Evolutionary conservation across 2,797 vertebrate species (phyloP).

Genomic region (Harpagifer antarcticus): DNA sequence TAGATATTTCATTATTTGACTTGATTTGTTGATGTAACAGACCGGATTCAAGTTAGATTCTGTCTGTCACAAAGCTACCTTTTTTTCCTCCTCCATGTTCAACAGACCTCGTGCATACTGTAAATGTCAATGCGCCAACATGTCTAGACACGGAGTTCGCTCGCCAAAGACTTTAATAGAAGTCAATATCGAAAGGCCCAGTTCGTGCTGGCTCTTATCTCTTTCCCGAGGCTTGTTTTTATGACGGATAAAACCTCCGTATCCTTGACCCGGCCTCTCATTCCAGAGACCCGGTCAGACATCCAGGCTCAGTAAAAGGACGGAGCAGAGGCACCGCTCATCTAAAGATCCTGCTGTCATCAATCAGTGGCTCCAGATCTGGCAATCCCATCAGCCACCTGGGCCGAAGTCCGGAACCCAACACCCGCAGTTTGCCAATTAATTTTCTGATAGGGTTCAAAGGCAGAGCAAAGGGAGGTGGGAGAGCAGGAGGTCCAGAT

Average conservation of each 20-base stretch:
- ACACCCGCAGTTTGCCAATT: constrained; percentile 76
- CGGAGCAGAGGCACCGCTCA: constrained; percentile 54
- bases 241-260: constrained; percentile 58
- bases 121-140: constrained; percentile 26
- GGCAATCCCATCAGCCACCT: constrained; percentile 87
- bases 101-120: constrained; percentile 12
- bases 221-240: constrained; percentile 52
- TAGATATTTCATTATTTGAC: background rate
- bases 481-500: constrained; percentile 47
- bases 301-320: constrained; percentile 54
- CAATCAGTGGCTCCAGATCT: constrained; percentile 81
- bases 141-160: background rate
- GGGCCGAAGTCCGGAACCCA: constrained; percentile 67
- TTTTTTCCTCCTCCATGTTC: background rate
- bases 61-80: constrained; percentile 3
- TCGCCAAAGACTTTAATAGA: constrained; percentile 25
- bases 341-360: constrained; percentile 80
- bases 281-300: constrained; percentile 66
- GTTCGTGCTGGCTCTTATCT: constrained; percentile 66
- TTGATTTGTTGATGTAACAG: background rate
- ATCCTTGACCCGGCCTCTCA: constrained; percentile 63
- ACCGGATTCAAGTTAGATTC: constrained; percentile 12
- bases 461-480: constrained; percentile 61
- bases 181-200: constrained; percentile 52
- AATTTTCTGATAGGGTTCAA: constrained; percentile 80